phyloP scores from a whole-genome alignment of 2,113 vertebrate species.

The Cyanocitta stelleri region DNA sequence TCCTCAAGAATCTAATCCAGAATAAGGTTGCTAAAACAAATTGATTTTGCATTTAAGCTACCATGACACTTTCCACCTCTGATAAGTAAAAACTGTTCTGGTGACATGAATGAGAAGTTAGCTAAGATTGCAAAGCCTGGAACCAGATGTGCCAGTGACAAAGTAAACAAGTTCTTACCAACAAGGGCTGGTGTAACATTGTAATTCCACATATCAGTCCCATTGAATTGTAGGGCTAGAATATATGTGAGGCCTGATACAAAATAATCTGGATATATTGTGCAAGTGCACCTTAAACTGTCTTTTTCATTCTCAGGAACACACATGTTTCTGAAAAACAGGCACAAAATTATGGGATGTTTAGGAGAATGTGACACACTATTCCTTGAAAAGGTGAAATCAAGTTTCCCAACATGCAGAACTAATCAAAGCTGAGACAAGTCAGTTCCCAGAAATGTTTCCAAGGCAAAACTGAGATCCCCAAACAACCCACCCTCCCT shows the following conservation, averaged over 20 bases:
- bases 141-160: not conserved
- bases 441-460: not conserved
- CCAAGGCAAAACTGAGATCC: not conserved
- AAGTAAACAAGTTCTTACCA: slow-evolving; percentile 54
- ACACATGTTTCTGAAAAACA: slow-evolving; percentile 54
- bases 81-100: not conserved
- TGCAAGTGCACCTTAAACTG: slow-evolving; percentile 27
- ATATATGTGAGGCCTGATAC: not conserved
- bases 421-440: not conserved
- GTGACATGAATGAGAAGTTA: not conserved
- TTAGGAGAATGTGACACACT: not conserved
- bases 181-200: not conserved
- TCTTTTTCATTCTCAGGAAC: slow-evolving; percentile 16
- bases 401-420: not conserved
- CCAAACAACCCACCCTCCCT: not conserved
- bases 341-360: not conserved
- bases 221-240: slow-evolving; percentile 38
- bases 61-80: not conserved
- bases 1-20: not conserved
- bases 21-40: not conserved
- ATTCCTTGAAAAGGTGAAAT: not conserved
- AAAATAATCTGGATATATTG: not conserved
- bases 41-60: not conserved
- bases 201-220: not conserved
- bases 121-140: not conserved